These are phyloP conservation scores for Leucopsar rothschildi DNA, from an alignment of 2,113 vertebrate genomes.

Conservation along the genomic window DNA sequence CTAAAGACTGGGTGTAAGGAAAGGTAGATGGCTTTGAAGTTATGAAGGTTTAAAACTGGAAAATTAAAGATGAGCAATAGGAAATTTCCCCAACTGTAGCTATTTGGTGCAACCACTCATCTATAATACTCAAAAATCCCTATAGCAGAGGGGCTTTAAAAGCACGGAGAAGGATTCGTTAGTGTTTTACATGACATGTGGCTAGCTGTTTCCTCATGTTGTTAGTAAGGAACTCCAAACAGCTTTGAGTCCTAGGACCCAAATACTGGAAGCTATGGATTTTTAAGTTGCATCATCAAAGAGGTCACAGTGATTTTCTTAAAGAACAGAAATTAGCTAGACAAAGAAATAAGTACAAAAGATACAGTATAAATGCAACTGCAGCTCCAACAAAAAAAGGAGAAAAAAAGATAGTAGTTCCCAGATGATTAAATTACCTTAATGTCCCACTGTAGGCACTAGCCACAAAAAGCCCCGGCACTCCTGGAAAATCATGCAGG, in stretches of 20 bases:
- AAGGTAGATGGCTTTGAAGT: neutral
- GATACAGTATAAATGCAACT: neutral
- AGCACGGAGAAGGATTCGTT: neutral
- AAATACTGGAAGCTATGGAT: neutral
- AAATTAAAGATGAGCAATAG: neutral
- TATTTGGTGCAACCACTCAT: neutral
- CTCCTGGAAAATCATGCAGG: conserved; percentile 82
- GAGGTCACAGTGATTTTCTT: neutral
- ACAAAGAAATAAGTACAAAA: neutral
- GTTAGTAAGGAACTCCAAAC: neutral
- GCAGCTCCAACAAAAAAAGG: neutral
- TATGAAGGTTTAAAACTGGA: neutral
- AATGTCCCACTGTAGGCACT: conserved; percentile 95
- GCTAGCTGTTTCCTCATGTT: neutral
- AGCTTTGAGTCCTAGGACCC: neutral
- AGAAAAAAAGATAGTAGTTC: neutral
- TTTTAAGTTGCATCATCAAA: neutral
- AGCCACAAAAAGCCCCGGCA: conserved; percentile 95
- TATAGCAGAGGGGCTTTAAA: neutral
- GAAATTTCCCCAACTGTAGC: neutral
- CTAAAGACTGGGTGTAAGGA: neutral
- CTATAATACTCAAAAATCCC: neutral
- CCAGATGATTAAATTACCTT: conserved; percentile 76
- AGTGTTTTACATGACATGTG: fast-evolving
- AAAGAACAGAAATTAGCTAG: neutral